Percentiles rank a stretch among this genome's conserved stretches.
Conservation (phyloP, 2,888 invertebrate species). For the Acanthococcus lagerstroemiae region DNA sequence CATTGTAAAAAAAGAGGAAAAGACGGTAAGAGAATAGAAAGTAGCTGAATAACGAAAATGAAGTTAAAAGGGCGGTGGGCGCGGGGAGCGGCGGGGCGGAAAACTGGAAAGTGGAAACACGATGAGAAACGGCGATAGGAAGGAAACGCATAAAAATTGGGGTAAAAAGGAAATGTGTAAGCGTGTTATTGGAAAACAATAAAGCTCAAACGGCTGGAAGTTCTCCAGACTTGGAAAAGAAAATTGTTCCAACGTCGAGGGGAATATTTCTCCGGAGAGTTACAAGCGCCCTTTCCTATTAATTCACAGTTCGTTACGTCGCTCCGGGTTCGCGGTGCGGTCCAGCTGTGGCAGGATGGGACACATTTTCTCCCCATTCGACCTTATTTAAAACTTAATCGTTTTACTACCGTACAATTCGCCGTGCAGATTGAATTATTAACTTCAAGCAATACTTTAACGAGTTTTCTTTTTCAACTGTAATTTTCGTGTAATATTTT, state of each 20-base stretch:
- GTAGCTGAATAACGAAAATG: too few relatives aligned
- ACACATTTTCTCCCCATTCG: constrained; percentile 1
- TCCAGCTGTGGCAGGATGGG: constrained; percentile 13
- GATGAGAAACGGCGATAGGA: constrained; percentile 10
- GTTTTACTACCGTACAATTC: constrained; percentile 12
- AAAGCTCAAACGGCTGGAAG: constrained; percentile 29
- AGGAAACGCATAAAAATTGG: constrained; percentile 19
- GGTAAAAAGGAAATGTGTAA: constrained; percentile 19
- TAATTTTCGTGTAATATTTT: too few relatives aligned
- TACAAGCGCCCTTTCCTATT: constrained; percentile 27
- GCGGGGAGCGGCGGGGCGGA: too few relatives aligned
- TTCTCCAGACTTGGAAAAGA: constrained; percentile 21
- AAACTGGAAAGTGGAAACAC: not conserved
- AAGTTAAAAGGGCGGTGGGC: too few relatives aligned
- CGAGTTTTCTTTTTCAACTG: not conserved
- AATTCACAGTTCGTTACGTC: constrained; percentile 26
- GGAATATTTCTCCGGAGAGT: constrained; percentile 26
- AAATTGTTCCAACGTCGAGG: constrained; percentile 20
- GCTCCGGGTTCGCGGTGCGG: constrained; percentile 19
- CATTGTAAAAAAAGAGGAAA: too few relatives aligned
- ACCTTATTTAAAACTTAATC: constrained; percentile 29
- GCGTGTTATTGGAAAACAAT: constrained; percentile 29
- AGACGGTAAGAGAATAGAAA: too few relatives aligned
- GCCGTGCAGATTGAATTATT: not conserved
- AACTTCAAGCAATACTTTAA: not conserved